Evolutionary conservation across 2,797 vertebrate genomes (phyloP).

Genomic region (Varecia variegata): DNA sequence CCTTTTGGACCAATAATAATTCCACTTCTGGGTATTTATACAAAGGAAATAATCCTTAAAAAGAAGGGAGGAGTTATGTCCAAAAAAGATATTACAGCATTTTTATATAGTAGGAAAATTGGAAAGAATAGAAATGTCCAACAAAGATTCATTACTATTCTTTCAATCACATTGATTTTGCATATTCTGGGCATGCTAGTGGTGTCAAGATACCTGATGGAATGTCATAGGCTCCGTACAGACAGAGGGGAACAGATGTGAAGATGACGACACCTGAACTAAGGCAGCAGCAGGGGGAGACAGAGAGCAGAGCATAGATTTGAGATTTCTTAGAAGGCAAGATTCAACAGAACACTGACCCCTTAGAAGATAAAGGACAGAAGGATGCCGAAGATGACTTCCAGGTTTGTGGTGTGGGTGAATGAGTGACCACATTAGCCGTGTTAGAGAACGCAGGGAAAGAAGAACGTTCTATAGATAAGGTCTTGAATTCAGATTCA

Average conservation of each 20-base stretch:
- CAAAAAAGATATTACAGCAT: neutral
- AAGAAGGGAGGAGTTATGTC: neutral
- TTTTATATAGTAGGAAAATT: neutral
- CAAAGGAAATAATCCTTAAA: neutral
- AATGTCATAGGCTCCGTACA: neutral
- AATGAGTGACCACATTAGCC: neutral
- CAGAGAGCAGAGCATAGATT: neutral
- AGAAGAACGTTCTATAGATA: neutral
- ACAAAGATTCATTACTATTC: neutral
- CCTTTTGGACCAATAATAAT: neutral
- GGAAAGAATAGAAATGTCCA: neutral
- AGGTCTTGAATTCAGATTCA: neutral
- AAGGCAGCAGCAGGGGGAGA: neutral
- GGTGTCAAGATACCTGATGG: neutral
- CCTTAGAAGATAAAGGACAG: neutral
- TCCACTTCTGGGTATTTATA: neutral
- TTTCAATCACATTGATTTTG: neutral
- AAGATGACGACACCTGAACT: neutral
- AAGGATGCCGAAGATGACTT: neutral
- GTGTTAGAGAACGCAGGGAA: neutral
- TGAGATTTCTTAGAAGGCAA: neutral
- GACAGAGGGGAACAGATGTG: neutral
- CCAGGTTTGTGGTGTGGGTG: neutral
- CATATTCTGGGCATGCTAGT: neutral
- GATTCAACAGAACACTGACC: neutral